These are phyloP conservation scores for Oryzias celebensis DNA, from an alignment of 2,113 vertebrate species.

Conservation along the genomic window DNA sequence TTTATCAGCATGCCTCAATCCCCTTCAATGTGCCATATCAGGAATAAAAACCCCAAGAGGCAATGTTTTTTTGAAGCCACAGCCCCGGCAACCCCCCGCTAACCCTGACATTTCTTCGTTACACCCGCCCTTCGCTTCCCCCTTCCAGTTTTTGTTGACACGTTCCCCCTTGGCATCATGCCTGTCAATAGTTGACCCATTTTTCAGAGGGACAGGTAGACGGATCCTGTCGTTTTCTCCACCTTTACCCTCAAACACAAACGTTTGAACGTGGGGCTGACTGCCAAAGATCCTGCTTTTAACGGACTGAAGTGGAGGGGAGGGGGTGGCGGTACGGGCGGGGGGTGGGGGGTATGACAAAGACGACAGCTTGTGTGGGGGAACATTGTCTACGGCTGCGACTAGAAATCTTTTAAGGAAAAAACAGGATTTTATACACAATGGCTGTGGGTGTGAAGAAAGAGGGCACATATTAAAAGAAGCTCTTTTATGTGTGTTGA, in stretches of 20 bases:
- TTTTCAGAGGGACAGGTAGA: slow-evolving; percentile 73
- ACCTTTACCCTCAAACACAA: slow-evolving; percentile 66
- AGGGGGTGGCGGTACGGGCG: slow-evolving; percentile 16
- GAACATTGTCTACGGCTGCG: slow-evolving; percentile 79
- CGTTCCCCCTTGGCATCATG: slow-evolving; percentile 13
- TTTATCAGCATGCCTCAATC: slow-evolving; percentile 77
- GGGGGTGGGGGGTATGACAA: slow-evolving; percentile 61
- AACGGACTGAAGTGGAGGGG: slow-evolving; percentile 60
- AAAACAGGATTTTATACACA: slow-evolving; percentile 80
- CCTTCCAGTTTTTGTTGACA: slow-evolving; percentile 31
- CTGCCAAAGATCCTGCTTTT: slow-evolving; percentile 75
- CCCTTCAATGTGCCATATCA: slow-evolving; percentile 64
- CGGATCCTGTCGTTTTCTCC: slow-evolving; percentile 57
- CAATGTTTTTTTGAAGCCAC: slow-evolving; percentile 60
- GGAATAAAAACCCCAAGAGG: slow-evolving; percentile 67
- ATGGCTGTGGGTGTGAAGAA: slow-evolving; percentile 80
- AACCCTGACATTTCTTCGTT: slow-evolving; percentile 69
- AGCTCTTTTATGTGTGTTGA: slow-evolving; percentile 72
- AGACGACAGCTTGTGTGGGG: slow-evolving; percentile 81
- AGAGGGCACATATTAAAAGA: slow-evolving; percentile 78
- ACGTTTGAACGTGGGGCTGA: slow-evolving; percentile 52
- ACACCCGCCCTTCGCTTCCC: slow-evolving; percentile 53
- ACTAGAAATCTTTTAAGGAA: slow-evolving; percentile 80
- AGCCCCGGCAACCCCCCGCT: slow-evolving; percentile 56
- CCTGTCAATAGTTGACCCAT: slow-evolving; percentile 72